phyloP scores from a whole-genome alignment of 2,888 invertebrate species.

The Dolichomitus sp. region DNA sequence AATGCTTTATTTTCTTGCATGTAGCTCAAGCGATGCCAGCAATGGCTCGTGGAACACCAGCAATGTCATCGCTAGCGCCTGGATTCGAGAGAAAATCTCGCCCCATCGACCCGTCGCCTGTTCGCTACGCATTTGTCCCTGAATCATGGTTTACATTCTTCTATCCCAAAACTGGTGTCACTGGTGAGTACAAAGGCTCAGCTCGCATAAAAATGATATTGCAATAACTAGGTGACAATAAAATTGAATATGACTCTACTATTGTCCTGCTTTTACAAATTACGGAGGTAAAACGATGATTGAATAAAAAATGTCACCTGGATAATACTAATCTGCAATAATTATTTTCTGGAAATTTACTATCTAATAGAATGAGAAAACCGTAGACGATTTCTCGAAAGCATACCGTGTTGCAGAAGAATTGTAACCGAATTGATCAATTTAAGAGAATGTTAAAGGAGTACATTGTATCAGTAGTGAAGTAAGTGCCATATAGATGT shows the following conservation, averaged over 20 bases:
- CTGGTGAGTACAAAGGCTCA: conserved; percentile 85
- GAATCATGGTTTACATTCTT: conserved; percentile 98
- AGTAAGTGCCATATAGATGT: no score
- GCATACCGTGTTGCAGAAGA: no score
- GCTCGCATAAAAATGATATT: not conserved
- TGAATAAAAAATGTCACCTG: no score
- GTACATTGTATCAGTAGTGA: no score
- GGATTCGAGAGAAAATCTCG: conserved; percentile 85
- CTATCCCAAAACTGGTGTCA: conserved; percentile 96
- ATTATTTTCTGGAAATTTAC: no score
- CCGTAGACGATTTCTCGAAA: no score
- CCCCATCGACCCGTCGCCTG: conserved; percentile 91
- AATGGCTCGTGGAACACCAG: conserved; percentile 69
- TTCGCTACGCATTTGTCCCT: conserved; percentile 96
- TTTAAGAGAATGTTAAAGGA: no score
- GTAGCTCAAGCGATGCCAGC: conserved; percentile 75
- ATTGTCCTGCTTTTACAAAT: conserved; percentile 15
- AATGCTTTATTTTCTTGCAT: not conserved
- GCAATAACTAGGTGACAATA: no score
- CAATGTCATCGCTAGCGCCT: conserved; percentile 64
- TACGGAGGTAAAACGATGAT: not conserved
- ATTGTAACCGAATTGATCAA: no score
- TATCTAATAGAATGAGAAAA: no score
- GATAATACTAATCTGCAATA: no score
- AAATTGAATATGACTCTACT: not conserved